Base-by-base conservation (phyloP, 2,888 invertebrate species). In the Allolobophora icterica region DNA sequence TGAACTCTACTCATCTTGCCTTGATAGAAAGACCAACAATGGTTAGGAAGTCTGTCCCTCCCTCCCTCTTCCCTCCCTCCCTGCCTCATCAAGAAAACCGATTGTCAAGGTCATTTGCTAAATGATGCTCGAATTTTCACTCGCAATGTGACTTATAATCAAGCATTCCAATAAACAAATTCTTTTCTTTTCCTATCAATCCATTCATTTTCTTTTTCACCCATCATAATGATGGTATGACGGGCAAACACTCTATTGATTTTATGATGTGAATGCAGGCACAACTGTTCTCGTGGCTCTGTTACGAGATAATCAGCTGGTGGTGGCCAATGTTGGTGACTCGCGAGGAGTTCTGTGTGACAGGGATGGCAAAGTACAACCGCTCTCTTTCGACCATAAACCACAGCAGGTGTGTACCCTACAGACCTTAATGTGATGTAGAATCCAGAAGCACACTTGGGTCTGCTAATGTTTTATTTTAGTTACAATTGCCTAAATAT, bases 321-420 rank as follows among this genome's bases (percentile, higher is more conserved):
- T 97, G 93, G 98, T 99, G 42, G 99, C 98, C 30, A 99, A 99
- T 96, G 98, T 99, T 40, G 99, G 99, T 8, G 99, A 99, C 95
- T 99, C 99, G 0, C 96, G 99, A 93, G 99, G 98, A 45, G 98
- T 99, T 0, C 98, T 99, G 97, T 98, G 98, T 95, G 98, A 98
- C 95, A 96, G 96, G 90, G 97, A 97, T 94, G 98, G 98, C 83
- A 97, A 97, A 95, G 98, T 97, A 0, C 98, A 98, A 93, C 98
- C 98, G 30, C 96, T 99, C 17, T 98, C 99, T 1, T 98, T 98
- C 95, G 99, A 99, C 95, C 99, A 99, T 95, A 99, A 99, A 96
- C 99, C 99, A 84, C 98, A 98, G 95, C 98, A 98, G 96, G 98
- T 98, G 93, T 92, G 93, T 90, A n/a, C 40, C 40, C 89, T 34